Evolutionary conservation across 2,888 invertebrate species (phyloP), one percentile per base, ranked within the genome.

Genomic region (Himalopsyche japonica): DNA sequence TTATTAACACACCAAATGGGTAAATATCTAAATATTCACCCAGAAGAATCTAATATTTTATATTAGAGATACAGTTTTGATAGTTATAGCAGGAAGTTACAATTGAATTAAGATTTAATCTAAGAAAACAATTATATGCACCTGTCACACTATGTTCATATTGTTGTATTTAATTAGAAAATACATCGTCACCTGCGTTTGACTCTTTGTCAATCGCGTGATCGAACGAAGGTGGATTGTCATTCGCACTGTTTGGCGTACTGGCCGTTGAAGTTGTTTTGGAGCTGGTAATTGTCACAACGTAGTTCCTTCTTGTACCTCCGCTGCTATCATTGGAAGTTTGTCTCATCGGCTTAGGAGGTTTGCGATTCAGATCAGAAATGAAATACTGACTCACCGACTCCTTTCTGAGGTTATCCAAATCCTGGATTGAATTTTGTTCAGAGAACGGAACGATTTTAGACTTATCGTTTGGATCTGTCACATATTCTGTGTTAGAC

Each of bases 351-450:
- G 85, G 85, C 37, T 86, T 86, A 37, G 70, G 80, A 6, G 86
- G 86, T 10, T 48, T 64, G 15, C 37, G 8, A 30, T 80, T 64
- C 10, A 84, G 10, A 49, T 86, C 86, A 8, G 84, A 79, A 32
- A 84, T 85, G 57, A 84, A 85, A 48, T 76, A 85, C 78, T 70
- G 76, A 32, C 84, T 86, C 5, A 85, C 84, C 0, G 86, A 85
- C 48, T 85, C 83, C 24, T 82, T 84, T 24, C 83, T 83, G 37
- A 84, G 27, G 48, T 57, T 86, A n/a, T 34, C 15, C 27, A 86
- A 48, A 64, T 86, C 85, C 12, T 85, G 81, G 20, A 80, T 70
- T 7, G 84, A 84, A 7, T 47, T 82, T 64, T 86, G 85, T 76
- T 86, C 84, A 1, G 86, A 86, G 18, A 82, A 24, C 8, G 80